These are phyloP conservation scores for Bombus superbus DNA, from an alignment of 1,140 invertebrate species.

Conservation along the genomic window DNA sequence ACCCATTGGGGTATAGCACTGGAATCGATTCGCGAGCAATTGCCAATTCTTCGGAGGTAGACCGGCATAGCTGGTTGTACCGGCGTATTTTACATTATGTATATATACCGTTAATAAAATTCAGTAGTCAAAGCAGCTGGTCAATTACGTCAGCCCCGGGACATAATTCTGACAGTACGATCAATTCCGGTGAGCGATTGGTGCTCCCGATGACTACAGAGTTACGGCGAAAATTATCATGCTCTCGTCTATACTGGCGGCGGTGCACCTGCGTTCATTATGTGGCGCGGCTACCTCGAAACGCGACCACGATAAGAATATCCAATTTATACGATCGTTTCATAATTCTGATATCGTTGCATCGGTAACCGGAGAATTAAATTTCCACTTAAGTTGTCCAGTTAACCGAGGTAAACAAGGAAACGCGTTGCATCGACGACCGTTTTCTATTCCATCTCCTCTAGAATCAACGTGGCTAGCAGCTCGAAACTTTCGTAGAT, in stretches of 20 bases:
- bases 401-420: too few species aligned
- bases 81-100: not conserved
- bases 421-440: not conserved
- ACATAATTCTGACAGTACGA: constrained; percentile 43
- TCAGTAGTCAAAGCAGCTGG: constrained; percentile 48
- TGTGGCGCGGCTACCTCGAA: constrained; percentile 14
- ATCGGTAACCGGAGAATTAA: constrained; percentile 36
- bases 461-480: not conserved
- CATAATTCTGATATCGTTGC: constrained; percentile 50
- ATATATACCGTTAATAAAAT: constrained; percentile 31
- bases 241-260: constrained; percentile 29
- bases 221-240: constrained; percentile 55
- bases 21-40: not conserved
- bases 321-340: constrained; percentile 65
- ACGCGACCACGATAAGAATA: constrained; percentile 56
- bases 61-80: not conserved
- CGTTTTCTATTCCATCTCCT: too few species aligned
- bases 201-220: constrained; percentile 32
- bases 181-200: constrained; percentile 41
- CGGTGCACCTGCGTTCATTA: constrained; percentile 62
- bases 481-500: not conserved
- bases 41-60: not conserved
- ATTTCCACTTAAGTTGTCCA: constrained; percentile 5
- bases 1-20: not conserved
- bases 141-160: constrained; percentile 42